Conservation (phyloP, 2,888 invertebrate species). For the Blastobasis lacticolella region DNA sequence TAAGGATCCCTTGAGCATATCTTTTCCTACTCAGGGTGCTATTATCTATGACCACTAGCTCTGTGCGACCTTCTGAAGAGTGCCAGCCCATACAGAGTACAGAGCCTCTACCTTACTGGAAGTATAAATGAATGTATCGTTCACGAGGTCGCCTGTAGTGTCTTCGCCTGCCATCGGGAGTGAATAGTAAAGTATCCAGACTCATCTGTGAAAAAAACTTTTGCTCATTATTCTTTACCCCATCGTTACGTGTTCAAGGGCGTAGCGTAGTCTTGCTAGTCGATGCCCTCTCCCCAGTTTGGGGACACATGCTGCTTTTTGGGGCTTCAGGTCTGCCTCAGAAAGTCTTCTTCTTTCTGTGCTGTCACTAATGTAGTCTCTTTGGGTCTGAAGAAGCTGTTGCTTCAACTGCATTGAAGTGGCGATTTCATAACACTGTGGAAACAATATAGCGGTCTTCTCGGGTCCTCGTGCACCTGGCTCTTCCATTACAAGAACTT, state of each 20-base stretch:
- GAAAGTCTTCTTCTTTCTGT: background rate
- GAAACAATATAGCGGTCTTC: background rate
- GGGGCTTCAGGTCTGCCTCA: background rate
- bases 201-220: background rate
- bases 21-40: slow-evolving; percentile 5
- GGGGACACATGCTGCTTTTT: background rate
- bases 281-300: background rate
- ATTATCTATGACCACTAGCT: slow-evolving; percentile 6
- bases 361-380: background rate
- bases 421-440: background rate
- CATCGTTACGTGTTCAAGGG: background rate
- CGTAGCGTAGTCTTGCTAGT: background rate
- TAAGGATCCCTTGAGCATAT: background rate
- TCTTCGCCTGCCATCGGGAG: too few relatives aligned
- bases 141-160: too few relatives aligned
- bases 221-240: background rate
- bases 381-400: background rate
- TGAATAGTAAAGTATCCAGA: too few relatives aligned
- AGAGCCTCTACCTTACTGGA: background rate
- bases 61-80: slow-evolving; percentile 3
- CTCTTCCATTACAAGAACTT: background rate
- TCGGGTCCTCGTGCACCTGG: background rate
- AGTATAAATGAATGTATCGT: too few relatives aligned
- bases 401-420: background rate
- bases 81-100: too few relatives aligned